Evolutionary conservation across 2,113 vertebrate genomes (phyloP), one percentile per base, ranked within the genome.

Genomic region (Pelmatolapia mariae): DNA sequence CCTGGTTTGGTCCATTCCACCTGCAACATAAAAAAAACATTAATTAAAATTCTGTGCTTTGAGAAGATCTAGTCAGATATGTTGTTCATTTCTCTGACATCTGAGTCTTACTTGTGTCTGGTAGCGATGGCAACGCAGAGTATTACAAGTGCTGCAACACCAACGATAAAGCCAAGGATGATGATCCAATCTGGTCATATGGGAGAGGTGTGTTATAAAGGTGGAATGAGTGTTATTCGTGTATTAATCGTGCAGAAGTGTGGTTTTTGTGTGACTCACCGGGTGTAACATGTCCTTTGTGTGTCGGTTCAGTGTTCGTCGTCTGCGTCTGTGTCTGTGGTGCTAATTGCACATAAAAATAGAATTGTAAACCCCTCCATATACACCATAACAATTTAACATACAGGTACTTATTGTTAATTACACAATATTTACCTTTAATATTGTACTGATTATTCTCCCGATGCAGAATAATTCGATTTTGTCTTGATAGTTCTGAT

Each of bases 161-260:
- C 95, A 11, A 90, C 92, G 13, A 93, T 22, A 11, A 95, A 94
- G 24, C 53, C 95, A 52, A 93, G 1, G n/a, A 96, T 94, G 61
- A 95, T 92, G 82, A 95, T 80, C 95, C 95, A 96, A 26, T 87
- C 95, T 96, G 86, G 36, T 66, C 29, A 83, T n/a, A 26, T 29
- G 43, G 13, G 76, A 88, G 13, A 83, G 52, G 1, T 3, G 10
- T 24, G 68, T 92, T 80, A 80, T 47, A 19, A 1, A 50, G 11
- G 80, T 26, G 7, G 8, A 86, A 26, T 54, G 7, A 68, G 13
- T 80, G 12, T 12, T 47, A 4, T 11, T 12, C 45, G 1, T n/a
- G n/a, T 33, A 12, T 53, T 26, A 29, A 40, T 66, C 1, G 18
- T 57, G 7, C 2, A 73, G 5, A 54, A 13, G 61, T 68, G 33